phyloP scores from a whole-genome alignment of 2,113 vertebrate genomes.

The Psammodynastes pulverulentus region DNA sequence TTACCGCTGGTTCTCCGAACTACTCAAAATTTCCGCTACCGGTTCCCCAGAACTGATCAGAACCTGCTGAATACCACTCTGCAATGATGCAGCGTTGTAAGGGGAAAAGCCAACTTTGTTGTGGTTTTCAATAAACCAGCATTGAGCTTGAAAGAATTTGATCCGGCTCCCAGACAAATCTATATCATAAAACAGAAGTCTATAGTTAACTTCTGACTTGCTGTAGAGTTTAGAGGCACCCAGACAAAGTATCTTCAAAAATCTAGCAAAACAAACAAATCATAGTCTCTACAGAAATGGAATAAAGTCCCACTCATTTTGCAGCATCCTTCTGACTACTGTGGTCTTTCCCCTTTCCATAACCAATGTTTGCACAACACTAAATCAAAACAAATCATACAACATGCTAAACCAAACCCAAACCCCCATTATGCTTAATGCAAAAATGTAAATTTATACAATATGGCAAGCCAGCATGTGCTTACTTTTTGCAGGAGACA shows the following conservation, averaged over 20 bases:
- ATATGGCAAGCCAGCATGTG: neutral
- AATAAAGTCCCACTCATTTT: neutral
- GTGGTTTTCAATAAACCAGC: neutral
- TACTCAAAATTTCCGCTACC: no score
- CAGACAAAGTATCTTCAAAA: neutral
- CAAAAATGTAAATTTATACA: neutral
- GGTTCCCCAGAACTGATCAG: no score
- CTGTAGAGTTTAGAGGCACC: neutral
- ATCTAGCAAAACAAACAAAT: neutral
- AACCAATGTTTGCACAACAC: neutral
- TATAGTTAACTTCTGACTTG: neutral
- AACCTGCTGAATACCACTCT: no score
- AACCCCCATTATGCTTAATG: neutral
- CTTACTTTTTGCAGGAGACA: neutral
- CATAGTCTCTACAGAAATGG: neutral
- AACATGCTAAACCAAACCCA: neutral
- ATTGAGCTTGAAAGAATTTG: neutral
- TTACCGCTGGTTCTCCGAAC: no score
- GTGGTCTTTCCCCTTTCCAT: neutral
- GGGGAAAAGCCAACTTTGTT: neutral
- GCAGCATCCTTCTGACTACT: neutral
- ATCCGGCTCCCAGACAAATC: neutral
- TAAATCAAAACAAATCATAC: neutral
- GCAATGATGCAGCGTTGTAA: neutral
- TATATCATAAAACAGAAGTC: neutral